Conservation (phyloP, 2,888 invertebrate species). For the Cerastoderma edule region DNA sequence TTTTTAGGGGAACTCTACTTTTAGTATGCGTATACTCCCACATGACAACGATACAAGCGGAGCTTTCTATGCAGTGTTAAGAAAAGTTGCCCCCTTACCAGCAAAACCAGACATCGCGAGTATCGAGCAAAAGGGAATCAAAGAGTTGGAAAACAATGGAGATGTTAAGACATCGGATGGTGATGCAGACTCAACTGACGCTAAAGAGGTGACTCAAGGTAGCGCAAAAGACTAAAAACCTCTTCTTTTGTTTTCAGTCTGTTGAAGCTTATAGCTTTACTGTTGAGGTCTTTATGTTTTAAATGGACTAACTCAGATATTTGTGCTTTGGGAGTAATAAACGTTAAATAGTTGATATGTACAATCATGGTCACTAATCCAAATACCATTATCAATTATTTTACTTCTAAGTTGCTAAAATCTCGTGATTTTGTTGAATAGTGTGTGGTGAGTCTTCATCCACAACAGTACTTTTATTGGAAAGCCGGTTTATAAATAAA, state of each 20-base stretch:
- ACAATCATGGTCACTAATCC: not conserved
- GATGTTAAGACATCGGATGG: not conserved
- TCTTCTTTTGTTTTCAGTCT: too few relatives aligned
- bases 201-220: too few relatives aligned
- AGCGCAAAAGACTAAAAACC: not conserved
- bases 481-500: too few relatives aligned
- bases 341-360: not conserved
- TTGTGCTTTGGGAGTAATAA: not conserved
- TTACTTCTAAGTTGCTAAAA: too few relatives aligned
- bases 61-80: constrained; percentile 97
- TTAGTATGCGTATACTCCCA: constrained; percentile 94
- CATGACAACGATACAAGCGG: constrained; percentile 99
- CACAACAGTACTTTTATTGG: too few relatives aligned
- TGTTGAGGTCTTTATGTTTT: not conserved
- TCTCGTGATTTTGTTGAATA: too few relatives aligned
- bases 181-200: not conserved
- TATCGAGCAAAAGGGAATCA: not conserved
- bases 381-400: not conserved
- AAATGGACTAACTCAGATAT: not conserved
- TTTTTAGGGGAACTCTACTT: too few relatives aligned
- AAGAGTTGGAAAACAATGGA: not conserved
- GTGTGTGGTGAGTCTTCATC: too few relatives aligned
- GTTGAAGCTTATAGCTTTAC: too few relatives aligned
- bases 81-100: constrained; percentile 88
- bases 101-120: constrained; percentile 24